These are phyloP conservation scores for Pseudoatta argentina DNA, from an alignment of 1,140 invertebrate genomes.

Conservation along the genomic window DNA sequence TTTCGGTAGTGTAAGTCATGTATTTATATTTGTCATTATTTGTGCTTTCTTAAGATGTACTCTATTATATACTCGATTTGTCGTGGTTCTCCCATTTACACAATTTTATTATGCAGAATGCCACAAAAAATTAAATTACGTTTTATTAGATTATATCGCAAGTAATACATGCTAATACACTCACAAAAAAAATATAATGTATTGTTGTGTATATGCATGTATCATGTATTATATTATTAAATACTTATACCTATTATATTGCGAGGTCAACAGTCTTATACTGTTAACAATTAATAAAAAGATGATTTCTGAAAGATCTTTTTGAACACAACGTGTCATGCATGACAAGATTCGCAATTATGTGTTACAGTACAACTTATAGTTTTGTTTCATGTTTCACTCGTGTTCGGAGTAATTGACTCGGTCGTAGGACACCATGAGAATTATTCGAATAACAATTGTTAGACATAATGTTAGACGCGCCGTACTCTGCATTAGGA, in stretches of 20 bases:
- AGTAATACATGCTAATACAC: constrained; percentile 9
- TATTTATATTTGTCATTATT: constrained; percentile 13
- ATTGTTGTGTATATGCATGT: background rate
- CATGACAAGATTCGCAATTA: constrained; percentile 16
- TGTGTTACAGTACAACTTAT: constrained; percentile 63
- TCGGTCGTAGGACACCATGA: constrained; percentile 79
- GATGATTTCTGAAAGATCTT: background rate
- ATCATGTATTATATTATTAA: constrained; percentile 20
- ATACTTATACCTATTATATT: constrained; percentile 15
- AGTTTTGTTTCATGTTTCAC: constrained; percentile 85
- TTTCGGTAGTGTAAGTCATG: constrained; percentile 18
- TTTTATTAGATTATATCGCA: constrained; percentile 1
- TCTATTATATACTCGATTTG: constrained; percentile 2
- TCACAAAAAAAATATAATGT: background rate
- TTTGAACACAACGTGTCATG: background rate
- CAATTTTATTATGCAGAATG: background rate
- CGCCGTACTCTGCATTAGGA: constrained; percentile 69
- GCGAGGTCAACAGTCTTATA: constrained; percentile 10
- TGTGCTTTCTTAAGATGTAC: constrained; percentile 1
- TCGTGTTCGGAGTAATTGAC: constrained; percentile 82
- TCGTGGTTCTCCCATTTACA: background rate
- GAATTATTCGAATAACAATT: constrained; percentile 81
- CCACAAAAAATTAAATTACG: constrained; percentile 27
- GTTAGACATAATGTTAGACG: constrained; percentile 58
- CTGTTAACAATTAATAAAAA: background rate